A percentile compares a stretch with the other conserved stretches of the same genome.
phyloP scores from a whole-genome alignment of 2,888 invertebrate species.

The Salpingus planirostris region DNA sequence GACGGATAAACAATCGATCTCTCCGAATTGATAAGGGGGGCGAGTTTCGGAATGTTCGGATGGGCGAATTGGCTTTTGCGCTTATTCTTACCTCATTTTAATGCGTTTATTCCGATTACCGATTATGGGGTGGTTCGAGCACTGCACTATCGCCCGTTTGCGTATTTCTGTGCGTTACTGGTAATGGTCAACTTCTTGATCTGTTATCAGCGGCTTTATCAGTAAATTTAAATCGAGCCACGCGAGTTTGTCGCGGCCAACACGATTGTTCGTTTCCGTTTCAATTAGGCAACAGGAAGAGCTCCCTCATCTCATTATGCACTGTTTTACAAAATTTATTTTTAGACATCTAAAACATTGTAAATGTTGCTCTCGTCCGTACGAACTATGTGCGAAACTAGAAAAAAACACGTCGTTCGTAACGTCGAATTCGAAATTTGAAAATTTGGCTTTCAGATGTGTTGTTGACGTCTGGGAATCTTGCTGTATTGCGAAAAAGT shows the following conservation, averaged over 20 bases:
- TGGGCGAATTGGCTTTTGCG: too few species aligned
- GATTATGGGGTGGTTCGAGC: too few species aligned
- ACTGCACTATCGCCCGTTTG: too few species aligned
- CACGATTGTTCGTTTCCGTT: slow-evolving; percentile 44
- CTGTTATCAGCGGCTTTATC: slow-evolving; percentile 32
- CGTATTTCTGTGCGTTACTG: too few species aligned
- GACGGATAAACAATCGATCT: not conserved
- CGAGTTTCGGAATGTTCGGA: not conserved
- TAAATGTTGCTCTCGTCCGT: slow-evolving; percentile 5
- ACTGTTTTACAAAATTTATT: slow-evolving; percentile 43
- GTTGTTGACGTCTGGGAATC: too few species aligned
- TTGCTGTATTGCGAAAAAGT: too few species aligned
- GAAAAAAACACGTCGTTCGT: slow-evolving; percentile 9
- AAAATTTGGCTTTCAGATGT: too few species aligned
- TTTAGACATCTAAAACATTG: slow-evolving; percentile 30
- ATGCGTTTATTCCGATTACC: too few species aligned
- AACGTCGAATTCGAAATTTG: too few species aligned
- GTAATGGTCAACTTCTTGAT: slow-evolving; percentile 13
- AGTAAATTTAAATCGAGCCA: slow-evolving; percentile 30
- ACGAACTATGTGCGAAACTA: slow-evolving; percentile 2
- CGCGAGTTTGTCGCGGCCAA: slow-evolving; percentile 38
- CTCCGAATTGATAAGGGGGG: not conserved
- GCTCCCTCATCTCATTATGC: slow-evolving; percentile 45
- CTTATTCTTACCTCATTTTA: slow-evolving; percentile 10
- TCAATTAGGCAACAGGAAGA: slow-evolving; percentile 43